A percentile compares a stretch with the other conserved stretches of the same genome.
Evolutionary conservation across 1,140 invertebrate genomes (phyloP).

Genomic region (Rhagoletis pomonella): DNA sequence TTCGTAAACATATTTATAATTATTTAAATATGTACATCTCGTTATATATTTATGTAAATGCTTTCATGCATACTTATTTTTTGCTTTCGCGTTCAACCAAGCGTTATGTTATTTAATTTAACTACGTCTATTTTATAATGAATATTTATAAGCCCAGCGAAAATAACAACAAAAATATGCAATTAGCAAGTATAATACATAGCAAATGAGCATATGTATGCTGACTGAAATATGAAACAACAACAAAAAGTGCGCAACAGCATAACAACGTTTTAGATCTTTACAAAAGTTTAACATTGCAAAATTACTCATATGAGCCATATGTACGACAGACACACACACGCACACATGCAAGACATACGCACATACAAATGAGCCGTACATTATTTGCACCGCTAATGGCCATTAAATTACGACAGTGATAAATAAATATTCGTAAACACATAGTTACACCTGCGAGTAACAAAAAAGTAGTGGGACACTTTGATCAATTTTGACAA

Average conservation of each 20-base stretch:
- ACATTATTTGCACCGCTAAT: background rate
- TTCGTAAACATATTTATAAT: no score
- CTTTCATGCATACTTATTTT: background rate
- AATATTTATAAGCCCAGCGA: background rate
- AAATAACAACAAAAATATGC: background rate
- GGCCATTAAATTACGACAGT: slow-evolving; percentile 1
- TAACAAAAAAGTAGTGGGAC: no score
- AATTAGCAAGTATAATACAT: no score
- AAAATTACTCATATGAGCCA: slow-evolving; percentile 14
- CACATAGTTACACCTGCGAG: background rate
- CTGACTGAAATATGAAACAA: background rate
- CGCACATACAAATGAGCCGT: background rate
- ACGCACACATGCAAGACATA: background rate
- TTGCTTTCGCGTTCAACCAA: slow-evolving; percentile 2
- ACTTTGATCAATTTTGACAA: no score
- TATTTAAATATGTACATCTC: no score
- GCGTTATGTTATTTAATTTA: slow-evolving; percentile 8
- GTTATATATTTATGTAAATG: no score
- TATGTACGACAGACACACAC: background rate
- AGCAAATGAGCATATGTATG: no score
- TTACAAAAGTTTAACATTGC: background rate
- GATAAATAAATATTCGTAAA: background rate
- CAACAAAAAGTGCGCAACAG: background rate
- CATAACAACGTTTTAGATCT: slow-evolving; percentile 2
- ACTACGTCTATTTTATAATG: background rate